Percentiles rank a stretch among this genome's conserved stretches.
These are phyloP conservation scores for Caradrina clavipalpis DNA, from an alignment of 2,888 invertebrate species.

Conservation along the genomic window DNA sequence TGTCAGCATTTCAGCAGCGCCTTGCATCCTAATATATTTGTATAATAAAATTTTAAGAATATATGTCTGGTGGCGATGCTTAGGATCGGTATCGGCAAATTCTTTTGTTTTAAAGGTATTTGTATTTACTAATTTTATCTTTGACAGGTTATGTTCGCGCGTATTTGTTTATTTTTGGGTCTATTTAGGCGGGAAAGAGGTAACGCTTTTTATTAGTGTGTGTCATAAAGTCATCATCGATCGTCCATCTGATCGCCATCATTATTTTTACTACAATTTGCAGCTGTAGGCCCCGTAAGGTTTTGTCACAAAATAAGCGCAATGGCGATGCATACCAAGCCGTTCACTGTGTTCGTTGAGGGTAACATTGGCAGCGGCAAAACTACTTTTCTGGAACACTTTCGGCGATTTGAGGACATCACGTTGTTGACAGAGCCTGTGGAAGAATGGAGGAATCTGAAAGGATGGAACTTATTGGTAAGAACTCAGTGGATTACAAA, in stretches of 20 bases:
- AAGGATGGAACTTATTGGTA: slow-evolving; percentile 94
- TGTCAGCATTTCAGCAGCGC: slow-evolving; percentile 11
- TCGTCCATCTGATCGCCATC: slow-evolving; percentile 1
- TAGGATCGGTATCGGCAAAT: slow-evolving; percentile 38
- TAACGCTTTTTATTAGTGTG: slow-evolving; percentile 16
- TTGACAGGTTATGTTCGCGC: slow-evolving; percentile 75
- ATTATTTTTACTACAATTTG: slow-evolving; percentile 40
- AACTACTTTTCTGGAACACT: slow-evolving; percentile 96
- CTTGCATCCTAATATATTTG: neutral
- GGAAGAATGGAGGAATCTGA: slow-evolving; percentile 95
- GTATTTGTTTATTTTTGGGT: slow-evolving; percentile 76
- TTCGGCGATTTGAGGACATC: slow-evolving; percentile 93
- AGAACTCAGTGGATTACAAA: slow-evolving; percentile 46
- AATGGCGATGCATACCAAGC: slow-evolving; percentile 84
- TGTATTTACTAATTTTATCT: slow-evolving; percentile 68
- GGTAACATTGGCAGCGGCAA: slow-evolving; percentile 98
- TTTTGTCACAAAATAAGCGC: slow-evolving; percentile 77
- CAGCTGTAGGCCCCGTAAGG: slow-evolving; percentile 58
- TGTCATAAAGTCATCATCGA: slow-evolving; percentile 9
- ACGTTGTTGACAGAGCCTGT: slow-evolving; percentile 94
- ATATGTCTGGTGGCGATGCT: slow-evolving; percentile 67
- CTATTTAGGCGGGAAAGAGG: slow-evolving; percentile 80
- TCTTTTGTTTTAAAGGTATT: slow-evolving; percentile 75
- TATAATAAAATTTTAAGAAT: slow-evolving; percentile 31
- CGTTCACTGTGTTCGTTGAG: slow-evolving; percentile 96